Base-by-base conservation (phyloP, 2,113 vertebrate species). In the Hylia prasina region DNA sequence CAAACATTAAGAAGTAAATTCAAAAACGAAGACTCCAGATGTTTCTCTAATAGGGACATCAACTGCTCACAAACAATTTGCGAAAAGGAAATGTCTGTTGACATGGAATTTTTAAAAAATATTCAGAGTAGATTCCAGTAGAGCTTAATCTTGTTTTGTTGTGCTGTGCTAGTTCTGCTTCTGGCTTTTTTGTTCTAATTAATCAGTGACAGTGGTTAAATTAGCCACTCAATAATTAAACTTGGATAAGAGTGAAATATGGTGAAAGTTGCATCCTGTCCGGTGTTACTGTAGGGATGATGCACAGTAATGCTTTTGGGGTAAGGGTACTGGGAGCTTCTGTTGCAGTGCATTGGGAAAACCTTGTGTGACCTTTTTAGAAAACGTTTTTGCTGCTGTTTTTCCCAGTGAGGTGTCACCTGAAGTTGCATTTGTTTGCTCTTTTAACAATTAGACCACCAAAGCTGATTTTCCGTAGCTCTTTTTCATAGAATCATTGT, bases 31-130 rank as follows among this genome's bases (percentile, higher is more conserved):
- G 64, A 51, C 69, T 96, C 78, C 94, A 96, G 93, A 90, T 97
- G 91, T 97, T 96, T 85, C 79, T 89, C 17, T 92, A 71, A 82
- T 39, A 87, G 84, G 65, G 57, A 77, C 94, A 85, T 86, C 60
- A 72, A 42, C 40, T 89, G 48, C 70, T 95, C 93, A 47, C 82
- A 96, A 96, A 96, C 89, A 91, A 22, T 90, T 94, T 87, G 47
- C 75, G 78, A 64, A 92, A 94, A 96, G 91, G 93, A 97, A 94
- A 70, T 77, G 54, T 88, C 93, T 92, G 87, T 94, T 96, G 92
- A 92, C 65, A 10, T 82, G 78, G 86, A 78, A 92, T 86, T 89
- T 89, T 65, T 6, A 53, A 94, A 94, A 88, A 88, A 87, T 92
- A 88, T 37, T 90, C 82, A 18, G 70, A 51, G 58, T 71, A 60